Conservation (phyloP, 2,797 vertebrate species). For the Orestias chungarensis region DNA sequence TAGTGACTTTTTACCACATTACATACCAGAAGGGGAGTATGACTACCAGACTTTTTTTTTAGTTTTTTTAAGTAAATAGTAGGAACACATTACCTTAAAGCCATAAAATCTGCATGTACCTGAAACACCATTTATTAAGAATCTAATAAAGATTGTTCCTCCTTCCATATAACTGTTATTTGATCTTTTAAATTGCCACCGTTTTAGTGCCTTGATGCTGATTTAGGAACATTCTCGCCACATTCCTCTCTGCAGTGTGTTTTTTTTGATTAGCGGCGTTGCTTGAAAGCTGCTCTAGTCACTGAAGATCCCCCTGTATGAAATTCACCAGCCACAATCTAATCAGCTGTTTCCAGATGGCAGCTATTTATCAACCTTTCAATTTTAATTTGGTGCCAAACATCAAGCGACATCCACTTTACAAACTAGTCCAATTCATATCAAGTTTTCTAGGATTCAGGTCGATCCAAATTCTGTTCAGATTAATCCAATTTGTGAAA, state of each 20-base stretch:
- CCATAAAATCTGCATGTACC: too few species aligned
- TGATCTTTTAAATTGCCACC: conserved; percentile 24
- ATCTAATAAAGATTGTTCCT: neutral
- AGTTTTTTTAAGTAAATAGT: neutral
- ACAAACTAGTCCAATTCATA: too few species aligned
- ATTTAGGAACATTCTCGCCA: conserved; percentile 55
- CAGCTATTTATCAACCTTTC: conserved; percentile 34
- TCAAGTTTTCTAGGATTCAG: neutral
- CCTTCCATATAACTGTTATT: conserved; percentile 8
- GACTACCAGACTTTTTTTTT: too few species aligned
- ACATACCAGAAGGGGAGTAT: too few species aligned
- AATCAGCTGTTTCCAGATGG: conserved; percentile 65
- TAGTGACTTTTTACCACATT: too few species aligned
- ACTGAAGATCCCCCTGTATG: conserved; percentile 36
- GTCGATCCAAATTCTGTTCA: neutral
- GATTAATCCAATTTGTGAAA: neutral
- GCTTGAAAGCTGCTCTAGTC: conserved; percentile 62
- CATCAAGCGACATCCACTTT: neutral
- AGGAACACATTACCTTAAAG: neutral
- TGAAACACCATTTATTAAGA: neutral
- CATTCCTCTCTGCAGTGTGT: conserved; percentile 76
- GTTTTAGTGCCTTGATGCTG: conserved; percentile 23
- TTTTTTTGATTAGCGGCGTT: conserved; percentile 78
- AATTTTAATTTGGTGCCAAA: neutral
- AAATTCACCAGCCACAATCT: conserved; percentile 74